These are phyloP conservation scores for Lanistes nyassanus DNA, from an alignment of 1,140 invertebrate genomes.

Conservation along the genomic window DNA sequence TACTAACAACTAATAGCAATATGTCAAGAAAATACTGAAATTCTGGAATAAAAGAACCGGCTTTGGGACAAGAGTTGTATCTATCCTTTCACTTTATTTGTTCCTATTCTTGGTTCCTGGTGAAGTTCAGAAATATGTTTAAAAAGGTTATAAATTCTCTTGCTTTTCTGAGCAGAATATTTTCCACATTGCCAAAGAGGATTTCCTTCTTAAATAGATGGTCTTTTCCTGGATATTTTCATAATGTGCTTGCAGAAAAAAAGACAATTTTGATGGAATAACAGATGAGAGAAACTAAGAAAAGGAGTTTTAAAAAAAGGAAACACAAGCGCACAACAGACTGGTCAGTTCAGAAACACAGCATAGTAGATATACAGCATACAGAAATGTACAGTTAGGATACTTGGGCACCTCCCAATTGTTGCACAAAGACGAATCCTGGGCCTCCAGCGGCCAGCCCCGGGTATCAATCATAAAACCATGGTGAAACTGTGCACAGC, in stretches of 20 bases:
- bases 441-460: slow-evolving; percentile 54
- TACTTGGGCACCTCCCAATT: slow-evolving; percentile 61
- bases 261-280: no score
- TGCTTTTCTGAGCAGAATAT: background rate
- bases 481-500: slow-evolving; percentile 57
- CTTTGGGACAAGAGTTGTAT: no score
- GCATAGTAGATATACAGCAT: no score
- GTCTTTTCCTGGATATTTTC: background rate
- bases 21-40: no score
- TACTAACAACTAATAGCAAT: no score
- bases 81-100: no score
- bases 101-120: no score
- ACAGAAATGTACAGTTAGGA: slow-evolving; percentile 44
- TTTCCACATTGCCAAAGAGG: background rate
- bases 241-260: background rate
- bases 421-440: slow-evolving; percentile 32
- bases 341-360: background rate
- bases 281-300: background rate
- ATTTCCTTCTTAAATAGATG: background rate
- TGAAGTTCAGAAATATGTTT: background rate
- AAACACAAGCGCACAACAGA: background rate
- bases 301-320: background rate
- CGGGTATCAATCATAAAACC: slow-evolving; percentile 57
- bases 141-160: background rate
- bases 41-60: no score